These are phyloP conservation scores for Tylochromis polylepis DNA, from an alignment of 2,113 vertebrate species.

Conservation along the genomic window DNA sequence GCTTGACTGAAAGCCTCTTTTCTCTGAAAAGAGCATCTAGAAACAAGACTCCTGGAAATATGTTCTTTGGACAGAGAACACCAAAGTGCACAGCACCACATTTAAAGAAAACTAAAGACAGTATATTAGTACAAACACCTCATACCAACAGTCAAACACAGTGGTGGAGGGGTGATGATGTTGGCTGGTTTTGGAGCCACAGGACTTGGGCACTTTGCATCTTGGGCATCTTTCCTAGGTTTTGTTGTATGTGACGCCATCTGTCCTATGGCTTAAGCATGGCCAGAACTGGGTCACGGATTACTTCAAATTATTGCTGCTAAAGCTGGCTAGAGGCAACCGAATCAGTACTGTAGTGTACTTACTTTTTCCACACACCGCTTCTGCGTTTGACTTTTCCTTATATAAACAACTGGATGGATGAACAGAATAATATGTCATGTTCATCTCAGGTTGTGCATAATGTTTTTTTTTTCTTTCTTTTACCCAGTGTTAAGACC, in stretches of 20 bases:
- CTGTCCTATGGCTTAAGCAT: neutral
- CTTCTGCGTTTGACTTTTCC: neutral
- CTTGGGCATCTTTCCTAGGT: neutral
- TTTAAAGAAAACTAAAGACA: neutral
- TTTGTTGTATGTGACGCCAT: neutral
- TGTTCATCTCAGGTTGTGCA: too few species aligned
- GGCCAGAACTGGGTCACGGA: neutral
- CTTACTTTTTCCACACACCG: neutral
- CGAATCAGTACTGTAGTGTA: neutral
- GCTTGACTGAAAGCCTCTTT: neutral
- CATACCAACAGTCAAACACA: neutral
- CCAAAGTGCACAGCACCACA: neutral
- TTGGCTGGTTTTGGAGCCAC: neutral
- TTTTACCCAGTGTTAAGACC: neutral
- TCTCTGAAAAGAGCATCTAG: neutral
- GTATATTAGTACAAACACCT: neutral
- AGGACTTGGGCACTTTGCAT: neutral
- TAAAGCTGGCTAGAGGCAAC: neutral
- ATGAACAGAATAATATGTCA: too few species aligned
- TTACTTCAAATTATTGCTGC: neutral
- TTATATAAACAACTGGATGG: neutral
- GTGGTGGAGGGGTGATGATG: neutral
- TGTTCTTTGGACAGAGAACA: neutral
- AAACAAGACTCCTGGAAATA: neutral
- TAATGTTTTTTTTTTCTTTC: too few species aligned